Conservation (phyloP, 2,888 invertebrate genomes). For the Dioctria linearis region DNA sequence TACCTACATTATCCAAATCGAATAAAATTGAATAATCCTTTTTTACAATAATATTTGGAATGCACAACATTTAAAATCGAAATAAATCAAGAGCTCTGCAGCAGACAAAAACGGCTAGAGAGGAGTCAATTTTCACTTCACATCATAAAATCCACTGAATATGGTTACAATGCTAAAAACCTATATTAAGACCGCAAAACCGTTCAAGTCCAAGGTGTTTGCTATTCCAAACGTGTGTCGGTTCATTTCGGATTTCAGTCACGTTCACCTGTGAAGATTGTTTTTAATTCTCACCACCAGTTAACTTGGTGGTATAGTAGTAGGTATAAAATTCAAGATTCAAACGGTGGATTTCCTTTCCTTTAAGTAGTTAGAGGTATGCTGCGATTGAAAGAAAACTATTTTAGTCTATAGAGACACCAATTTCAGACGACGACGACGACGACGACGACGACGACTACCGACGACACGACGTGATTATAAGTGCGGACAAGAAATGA, state of each 20-base stretch:
- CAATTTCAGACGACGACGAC: not conserved
- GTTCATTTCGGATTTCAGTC: slow-evolving; percentile 36
- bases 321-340: slow-evolving; percentile 3
- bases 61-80: not conserved
- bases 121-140: slow-evolving; percentile 20
- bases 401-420: slow-evolving; percentile 18
- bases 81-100: not conserved
- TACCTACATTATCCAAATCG: too few species aligned
- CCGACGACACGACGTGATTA: slow-evolving; percentile 25
- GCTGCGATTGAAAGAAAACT: slow-evolving; percentile 13
- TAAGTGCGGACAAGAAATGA: slow-evolving; percentile 35
- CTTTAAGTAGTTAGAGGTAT: not conserved
- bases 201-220: slow-evolving; percentile 51
- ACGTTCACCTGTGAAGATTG: slow-evolving; percentile 49
- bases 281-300: slow-evolving; percentile 29
- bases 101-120: not conserved
- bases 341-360: slow-evolving; percentile 34
- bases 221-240: slow-evolving; percentile 35
- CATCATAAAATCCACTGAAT: not conserved
- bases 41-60: not conserved
- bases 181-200: slow-evolving; percentile 28
- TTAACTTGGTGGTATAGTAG: too few species aligned
- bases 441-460: not conserved
- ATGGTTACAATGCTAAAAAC: slow-evolving; percentile 8
- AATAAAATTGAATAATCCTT: too few species aligned